phyloP scores from a whole-genome alignment of 1,140 invertebrate genomes.

The Halesus radiatus region DNA sequence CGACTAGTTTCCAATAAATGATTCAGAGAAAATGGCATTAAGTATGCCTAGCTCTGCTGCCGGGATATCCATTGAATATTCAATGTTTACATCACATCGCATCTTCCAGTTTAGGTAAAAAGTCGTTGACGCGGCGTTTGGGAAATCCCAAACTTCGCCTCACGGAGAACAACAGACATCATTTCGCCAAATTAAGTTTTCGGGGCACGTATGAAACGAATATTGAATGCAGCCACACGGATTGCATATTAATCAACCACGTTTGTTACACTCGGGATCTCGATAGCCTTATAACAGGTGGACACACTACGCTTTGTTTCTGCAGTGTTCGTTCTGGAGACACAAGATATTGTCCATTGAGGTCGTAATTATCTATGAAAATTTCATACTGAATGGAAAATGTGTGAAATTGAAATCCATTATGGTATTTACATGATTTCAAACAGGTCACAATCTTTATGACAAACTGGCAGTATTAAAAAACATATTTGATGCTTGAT shows the following conservation, averaged over 20 bases:
- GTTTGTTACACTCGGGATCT: not conserved
- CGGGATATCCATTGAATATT: too few relatives aligned
- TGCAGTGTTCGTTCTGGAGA: not conserved
- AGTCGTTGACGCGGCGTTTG: slow-evolving; percentile 28
- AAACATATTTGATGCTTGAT: too few relatives aligned
- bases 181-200: slow-evolving; percentile 16
- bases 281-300: not conserved
- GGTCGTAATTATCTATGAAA: too few relatives aligned
- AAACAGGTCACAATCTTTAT: too few relatives aligned
- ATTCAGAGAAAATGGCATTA: too few relatives aligned
- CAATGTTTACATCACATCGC: not conserved
- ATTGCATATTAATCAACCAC: not conserved
- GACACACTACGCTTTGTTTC: not conserved
- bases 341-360: too few relatives aligned
- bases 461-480: too few relatives aligned
- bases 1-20: too few relatives aligned
- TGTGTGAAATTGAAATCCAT: too few relatives aligned
- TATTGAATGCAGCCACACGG: not conserved
- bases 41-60: too few relatives aligned
- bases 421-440: too few relatives aligned
- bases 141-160: slow-evolving; percentile 9
- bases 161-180: not conserved
- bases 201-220: not conserved
- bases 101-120: not conserved
- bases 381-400: too few relatives aligned